These are phyloP conservation scores for Euborellia annulipes DNA, from an alignment of 1,140 invertebrate species.

Conservation along the genomic window DNA sequence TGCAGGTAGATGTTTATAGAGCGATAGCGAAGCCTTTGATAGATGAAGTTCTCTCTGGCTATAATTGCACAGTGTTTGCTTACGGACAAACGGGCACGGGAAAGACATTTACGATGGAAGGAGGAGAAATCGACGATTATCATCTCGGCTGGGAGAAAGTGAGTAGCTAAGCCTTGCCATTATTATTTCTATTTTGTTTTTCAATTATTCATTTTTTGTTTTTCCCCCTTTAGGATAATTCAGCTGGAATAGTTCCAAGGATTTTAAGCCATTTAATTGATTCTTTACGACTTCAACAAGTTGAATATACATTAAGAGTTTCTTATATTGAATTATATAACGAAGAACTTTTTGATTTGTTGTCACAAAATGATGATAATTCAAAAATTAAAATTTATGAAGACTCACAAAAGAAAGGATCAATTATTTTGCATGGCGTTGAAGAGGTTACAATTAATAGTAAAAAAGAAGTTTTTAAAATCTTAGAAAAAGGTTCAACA, in stretches of 20 bases:
- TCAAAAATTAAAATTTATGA: conserved; percentile 50
- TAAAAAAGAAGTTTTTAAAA: conserved; percentile 80
- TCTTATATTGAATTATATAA: conserved; percentile 95
- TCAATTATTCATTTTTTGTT: no score
- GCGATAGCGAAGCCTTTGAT: conserved; percentile 76
- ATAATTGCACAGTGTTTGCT: conserved; percentile 97
- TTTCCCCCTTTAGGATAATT: no score
- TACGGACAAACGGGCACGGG: conserved; percentile 97
- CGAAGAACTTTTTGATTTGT: conserved; percentile 88
- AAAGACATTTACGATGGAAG: conserved; percentile 99
- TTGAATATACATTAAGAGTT: conserved; percentile 79
- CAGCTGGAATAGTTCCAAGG: conserved; percentile 69
- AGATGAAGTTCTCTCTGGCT: conserved; percentile 80
- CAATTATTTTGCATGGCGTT: conserved; percentile 82
- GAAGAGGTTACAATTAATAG: conserved; percentile 83
- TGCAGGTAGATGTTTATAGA: conserved; percentile 75
- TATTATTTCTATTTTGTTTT: no score
- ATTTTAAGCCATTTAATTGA: conserved; percentile 71
- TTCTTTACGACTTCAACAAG: conserved; percentile 45
- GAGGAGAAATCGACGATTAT: conserved; percentile 42
- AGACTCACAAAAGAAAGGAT: conserved; percentile 64
- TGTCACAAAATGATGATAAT: conserved; percentile 56
- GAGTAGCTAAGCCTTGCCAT: conserved; percentile 25
- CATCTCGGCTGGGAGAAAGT: conserved; percentile 66
- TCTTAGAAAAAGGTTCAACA: conserved; percentile 69